Base-by-base conservation (phyloP, 2,888 invertebrate genomes). In the Protonemura montana region DNA sequence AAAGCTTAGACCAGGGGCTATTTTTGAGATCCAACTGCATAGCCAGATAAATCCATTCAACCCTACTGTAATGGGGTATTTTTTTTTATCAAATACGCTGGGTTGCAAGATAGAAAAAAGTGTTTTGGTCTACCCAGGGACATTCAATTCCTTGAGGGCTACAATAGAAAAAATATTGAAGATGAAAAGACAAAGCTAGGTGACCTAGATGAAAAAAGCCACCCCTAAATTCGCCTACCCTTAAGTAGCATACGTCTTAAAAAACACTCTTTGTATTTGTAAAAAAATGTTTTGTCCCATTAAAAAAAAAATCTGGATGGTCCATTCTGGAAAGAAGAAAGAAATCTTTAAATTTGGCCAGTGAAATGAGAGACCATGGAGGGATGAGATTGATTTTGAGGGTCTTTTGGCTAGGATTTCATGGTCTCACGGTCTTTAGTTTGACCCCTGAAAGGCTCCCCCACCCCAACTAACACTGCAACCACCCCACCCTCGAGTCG, bases 211-310 rank as follows among this genome's bases (percentile, higher is more conserved):
- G 59, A 76, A 84, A 84, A 84, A 59, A 84, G 59, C 82, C 35
- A 82, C 82, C 82, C 82, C 26, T 82, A 84, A 84, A 84, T 76
- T 76, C 76, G 59, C 84, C 76, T 76, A 84, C 84, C 84, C 84
- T 84, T 84, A 82, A 82, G 82, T 41, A 82, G 82, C 42, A 59
- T 76, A 76, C 13, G n/a, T 84, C 29, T 76, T 35, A 84, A 84
- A 84, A 84, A 84, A 84, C n/a, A 26, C 42, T 59, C 84, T 76
- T 84, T 84, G 84, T 84, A 84, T 3, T 84, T 84, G 27, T 42
- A 41, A 27, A 84, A 76, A 76, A 84, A 13, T n/a, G 59, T 84
- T 59, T 84, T 26, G 59, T 59, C 59, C 59, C 21, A 13, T 21
- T 59, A 21, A 59, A 59, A 59, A 59, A 59, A 59, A 59, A 59